Conservation (phyloP, 2,113 vertebrate species). For the Zingel zingel region DNA sequence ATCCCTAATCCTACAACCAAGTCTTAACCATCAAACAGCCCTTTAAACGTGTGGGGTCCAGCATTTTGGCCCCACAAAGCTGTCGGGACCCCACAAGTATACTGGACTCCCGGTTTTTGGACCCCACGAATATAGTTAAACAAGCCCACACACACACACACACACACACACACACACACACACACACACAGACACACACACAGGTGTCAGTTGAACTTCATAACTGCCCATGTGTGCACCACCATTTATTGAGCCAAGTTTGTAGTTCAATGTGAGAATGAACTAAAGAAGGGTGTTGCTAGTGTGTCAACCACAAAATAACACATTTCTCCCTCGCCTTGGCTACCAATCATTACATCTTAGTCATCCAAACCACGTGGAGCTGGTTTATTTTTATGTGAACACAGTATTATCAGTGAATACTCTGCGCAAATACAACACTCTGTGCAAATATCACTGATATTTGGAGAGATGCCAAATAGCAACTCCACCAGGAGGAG, state of each 20-base stretch:
- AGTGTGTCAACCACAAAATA: conserved; percentile 25
- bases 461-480: conserved; percentile 22
- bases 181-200: not conserved
- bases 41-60: too few species aligned
- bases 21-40: too few species aligned
- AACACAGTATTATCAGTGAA: not conserved
- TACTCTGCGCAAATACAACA: not conserved
- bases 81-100: too few species aligned
- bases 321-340: conserved; percentile 39
- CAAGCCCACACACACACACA: not conserved
- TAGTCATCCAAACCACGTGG: conserved; percentile 10
- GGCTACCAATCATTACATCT: not conserved
- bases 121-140: too few species aligned
- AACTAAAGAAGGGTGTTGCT: conserved; percentile 24
- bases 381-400: conserved; percentile 6
- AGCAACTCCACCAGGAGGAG: not conserved
- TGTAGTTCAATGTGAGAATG: conserved; percentile 16
- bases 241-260: not conserved
- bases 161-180: not conserved
- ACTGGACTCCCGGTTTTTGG: too few species aligned
- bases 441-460: conserved; percentile 25
- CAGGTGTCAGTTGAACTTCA: conserved; percentile 1
- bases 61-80: too few species aligned
- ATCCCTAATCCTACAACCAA: too few species aligned
- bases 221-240: not conserved